phyloP scores from a whole-genome alignment of 2,797 vertebrate species.

The Synaphobranchus kaupii region DNA sequence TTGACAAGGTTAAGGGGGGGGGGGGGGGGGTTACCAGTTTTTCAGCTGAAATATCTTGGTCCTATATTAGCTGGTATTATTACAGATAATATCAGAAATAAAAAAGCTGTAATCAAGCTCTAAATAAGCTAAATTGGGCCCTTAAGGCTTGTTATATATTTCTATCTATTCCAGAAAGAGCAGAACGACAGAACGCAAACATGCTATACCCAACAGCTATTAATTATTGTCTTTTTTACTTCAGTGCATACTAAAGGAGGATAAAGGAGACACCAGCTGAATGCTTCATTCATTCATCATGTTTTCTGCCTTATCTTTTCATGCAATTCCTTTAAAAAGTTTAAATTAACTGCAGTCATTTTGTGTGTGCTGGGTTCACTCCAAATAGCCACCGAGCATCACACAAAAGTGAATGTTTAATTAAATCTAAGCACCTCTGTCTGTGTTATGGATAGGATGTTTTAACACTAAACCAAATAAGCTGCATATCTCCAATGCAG shows the following conservation, averaged over 20 bases:
- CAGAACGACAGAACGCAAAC: background rate
- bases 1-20: too few species aligned
- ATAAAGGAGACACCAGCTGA: constrained; percentile 14
- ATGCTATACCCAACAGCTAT: background rate
- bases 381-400: constrained; percentile 15
- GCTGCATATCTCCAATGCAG: constrained; percentile 5
- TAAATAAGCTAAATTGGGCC: too few species aligned
- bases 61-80: too few species aligned
- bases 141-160: background rate
- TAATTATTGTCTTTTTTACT: constrained; percentile 5
- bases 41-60: too few species aligned
- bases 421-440: constrained; percentile 32
- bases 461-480: constrained; percentile 14
- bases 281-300: constrained; percentile 26
- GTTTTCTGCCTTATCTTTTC: constrained; percentile 26
- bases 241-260: background rate
- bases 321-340: constrained; percentile 28
- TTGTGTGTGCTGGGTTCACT: constrained; percentile 20
- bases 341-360: constrained; percentile 31
- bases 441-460: constrained; percentile 25
- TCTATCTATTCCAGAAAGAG: constrained; percentile 1
- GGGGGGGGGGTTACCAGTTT: too few species aligned
- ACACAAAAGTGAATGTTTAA: constrained; percentile 28
- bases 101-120: too few species aligned
- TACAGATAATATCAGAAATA: too few species aligned